Evolutionary conservation across 2,888 invertebrate species (phyloP).

Genomic region (Pseudeuparius sepicola): DNA sequence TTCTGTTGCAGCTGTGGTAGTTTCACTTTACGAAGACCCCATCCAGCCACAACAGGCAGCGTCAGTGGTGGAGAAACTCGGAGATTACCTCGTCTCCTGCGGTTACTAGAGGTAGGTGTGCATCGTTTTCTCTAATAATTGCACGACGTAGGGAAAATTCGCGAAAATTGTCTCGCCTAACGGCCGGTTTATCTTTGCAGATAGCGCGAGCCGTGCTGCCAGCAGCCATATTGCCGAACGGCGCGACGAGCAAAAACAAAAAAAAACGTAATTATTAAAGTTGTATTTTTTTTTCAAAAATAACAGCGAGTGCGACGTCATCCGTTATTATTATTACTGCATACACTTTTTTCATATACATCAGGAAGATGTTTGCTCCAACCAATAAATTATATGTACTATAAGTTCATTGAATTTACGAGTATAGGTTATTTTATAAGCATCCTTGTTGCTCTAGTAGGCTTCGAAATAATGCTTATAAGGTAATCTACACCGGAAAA

Average conservation of each 20-base stretch:
- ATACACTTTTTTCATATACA: no score
- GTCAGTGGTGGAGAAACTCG: slow-evolving; percentile 93
- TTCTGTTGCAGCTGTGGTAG: slow-evolving; percentile 74
- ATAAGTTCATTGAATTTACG: no score
- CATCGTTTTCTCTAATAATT: no score
- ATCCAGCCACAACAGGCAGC: slow-evolving; percentile 95
- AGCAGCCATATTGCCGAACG: slow-evolving; percentile 33
- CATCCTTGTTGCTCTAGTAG: no score
- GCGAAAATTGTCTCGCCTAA: no score
- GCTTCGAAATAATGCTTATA: no score
- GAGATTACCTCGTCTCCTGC: slow-evolving; percentile 93
- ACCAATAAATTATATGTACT: no score
- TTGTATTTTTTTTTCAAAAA: slow-evolving; percentile 37
- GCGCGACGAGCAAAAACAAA: slow-evolving; percentile 36
- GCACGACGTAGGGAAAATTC: no score
- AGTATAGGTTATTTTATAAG: no score
- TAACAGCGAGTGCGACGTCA: slow-evolving; percentile 34
- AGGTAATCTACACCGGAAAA: no score
- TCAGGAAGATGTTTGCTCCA: no score
- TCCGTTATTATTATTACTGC: no score
- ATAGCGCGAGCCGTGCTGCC: slow-evolving; percentile 39
- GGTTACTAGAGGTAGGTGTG: slow-evolving; percentile 76
- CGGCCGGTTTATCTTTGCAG: slow-evolving; percentile 31
- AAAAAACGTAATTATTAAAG: slow-evolving; percentile 34
- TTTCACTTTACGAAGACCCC: slow-evolving; percentile 91